Percentiles rank a stretch among this genome's conserved stretches.
phyloP scores from a whole-genome alignment of 2,797 vertebrate genomes.

The Acridotheres tristis region DNA sequence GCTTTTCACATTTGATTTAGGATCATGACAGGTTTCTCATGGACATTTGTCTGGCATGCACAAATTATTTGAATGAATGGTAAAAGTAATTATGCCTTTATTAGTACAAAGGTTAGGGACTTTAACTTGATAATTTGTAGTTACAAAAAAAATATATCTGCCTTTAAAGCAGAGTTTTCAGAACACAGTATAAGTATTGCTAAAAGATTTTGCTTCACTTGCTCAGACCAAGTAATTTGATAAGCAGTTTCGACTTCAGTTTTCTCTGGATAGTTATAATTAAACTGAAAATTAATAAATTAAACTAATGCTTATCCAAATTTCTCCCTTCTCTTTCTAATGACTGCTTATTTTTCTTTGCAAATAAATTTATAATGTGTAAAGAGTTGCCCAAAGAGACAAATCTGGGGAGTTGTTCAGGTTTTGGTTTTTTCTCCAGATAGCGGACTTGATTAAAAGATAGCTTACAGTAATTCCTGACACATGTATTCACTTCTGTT shows the following conservation, averaged over 20 bases:
- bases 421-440: neutral
- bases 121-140: neutral
- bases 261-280: neutral
- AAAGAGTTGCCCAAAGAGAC: neutral
- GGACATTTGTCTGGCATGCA: neutral
- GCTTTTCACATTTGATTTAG: neutral
- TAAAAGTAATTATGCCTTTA: neutral
- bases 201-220: neutral
- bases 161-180: neutral
- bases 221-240: neutral
- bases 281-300: neutral
- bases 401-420: neutral
- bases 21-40: neutral
- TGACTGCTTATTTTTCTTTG: neutral
- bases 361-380: neutral
- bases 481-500: neutral
- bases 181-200: neutral
- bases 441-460: neutral
- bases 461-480: neutral
- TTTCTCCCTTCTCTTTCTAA: constrained; percentile 6
- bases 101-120: neutral
- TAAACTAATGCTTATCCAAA: neutral
- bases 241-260: neutral
- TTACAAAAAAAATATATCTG: neutral
- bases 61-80: neutral